These are phyloP conservation scores for Brevimyrus niger DNA, from an alignment of 2,113 vertebrate species.

Conservation along the genomic window DNA sequence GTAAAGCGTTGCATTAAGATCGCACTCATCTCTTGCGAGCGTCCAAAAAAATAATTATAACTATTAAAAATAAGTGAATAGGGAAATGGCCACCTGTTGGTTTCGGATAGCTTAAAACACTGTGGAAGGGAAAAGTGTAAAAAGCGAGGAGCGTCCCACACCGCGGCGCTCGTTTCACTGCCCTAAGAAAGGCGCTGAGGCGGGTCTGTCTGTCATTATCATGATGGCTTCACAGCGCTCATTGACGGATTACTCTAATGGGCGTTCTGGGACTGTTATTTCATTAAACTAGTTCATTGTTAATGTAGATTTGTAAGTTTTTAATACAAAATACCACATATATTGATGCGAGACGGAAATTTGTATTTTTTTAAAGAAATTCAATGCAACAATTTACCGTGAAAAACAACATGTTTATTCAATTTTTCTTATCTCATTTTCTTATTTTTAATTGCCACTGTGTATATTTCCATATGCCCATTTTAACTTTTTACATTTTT, in stretches of 20 bases:
- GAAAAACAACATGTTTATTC: neutral
- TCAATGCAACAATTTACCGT: neutral
- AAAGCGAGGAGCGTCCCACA: neutral
- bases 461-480: neutral
- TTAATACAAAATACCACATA: neutral
- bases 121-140: neutral
- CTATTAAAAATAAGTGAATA: neutral
- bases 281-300: neutral
- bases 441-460: neutral
- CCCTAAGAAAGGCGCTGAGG: neutral
- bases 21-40: slow-evolving; percentile 9
- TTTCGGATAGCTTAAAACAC: too few relatives aligned
- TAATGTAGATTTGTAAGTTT: neutral
- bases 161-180: neutral
- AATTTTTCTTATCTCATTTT: neutral
- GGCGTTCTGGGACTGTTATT: neutral
- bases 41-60: neutral
- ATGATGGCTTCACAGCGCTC: neutral
- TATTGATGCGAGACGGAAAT: neutral
- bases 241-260: neutral
- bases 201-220: neutral
- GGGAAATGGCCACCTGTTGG: neutral
- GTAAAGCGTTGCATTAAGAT: neutral
- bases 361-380: neutral
- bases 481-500: neutral